Conservation (phyloP, 2,797 vertebrate genomes). For the Phrynocephalus forsythii region DNA sequence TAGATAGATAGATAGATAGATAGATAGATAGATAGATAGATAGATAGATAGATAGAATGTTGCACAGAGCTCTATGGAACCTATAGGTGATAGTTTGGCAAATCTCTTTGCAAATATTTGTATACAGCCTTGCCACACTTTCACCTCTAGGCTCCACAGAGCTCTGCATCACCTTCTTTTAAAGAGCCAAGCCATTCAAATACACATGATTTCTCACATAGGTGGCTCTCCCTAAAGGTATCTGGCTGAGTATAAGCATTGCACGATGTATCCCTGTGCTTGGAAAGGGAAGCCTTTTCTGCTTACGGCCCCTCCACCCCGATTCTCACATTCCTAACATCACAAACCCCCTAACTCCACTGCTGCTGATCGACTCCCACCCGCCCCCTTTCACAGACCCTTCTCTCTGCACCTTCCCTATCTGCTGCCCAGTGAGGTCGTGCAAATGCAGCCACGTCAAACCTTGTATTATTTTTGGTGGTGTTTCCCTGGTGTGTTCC, state of each 20-base stretch:
- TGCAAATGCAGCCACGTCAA: background rate
- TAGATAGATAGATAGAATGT: too few species aligned
- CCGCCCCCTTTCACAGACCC: background rate
- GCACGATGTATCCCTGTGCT: background rate
- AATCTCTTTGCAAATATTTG: too few species aligned
- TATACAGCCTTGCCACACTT: too few species aligned
- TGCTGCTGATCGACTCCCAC: background rate
- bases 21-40: too few species aligned
- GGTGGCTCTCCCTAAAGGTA: background rate
- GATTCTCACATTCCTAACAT: conserved; percentile 5
- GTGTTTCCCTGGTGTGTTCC: background rate
- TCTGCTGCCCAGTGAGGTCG: background rate
- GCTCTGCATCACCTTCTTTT: too few species aligned
- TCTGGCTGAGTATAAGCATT: background rate
- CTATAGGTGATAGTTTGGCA: too few species aligned
- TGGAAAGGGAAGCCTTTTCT: background rate
- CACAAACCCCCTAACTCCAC: background rate
- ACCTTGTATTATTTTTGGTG: background rate
- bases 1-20: too few species aligned
- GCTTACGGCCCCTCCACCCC: background rate
- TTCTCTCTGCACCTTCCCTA: background rate
- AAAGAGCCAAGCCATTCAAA: too few species aligned
- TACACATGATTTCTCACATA: too few species aligned
- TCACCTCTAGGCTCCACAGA: too few species aligned
- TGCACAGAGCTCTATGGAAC: too few species aligned